Conservation (phyloP, 2,888 invertebrate genomes). For the Anaspis maculata region DNA sequence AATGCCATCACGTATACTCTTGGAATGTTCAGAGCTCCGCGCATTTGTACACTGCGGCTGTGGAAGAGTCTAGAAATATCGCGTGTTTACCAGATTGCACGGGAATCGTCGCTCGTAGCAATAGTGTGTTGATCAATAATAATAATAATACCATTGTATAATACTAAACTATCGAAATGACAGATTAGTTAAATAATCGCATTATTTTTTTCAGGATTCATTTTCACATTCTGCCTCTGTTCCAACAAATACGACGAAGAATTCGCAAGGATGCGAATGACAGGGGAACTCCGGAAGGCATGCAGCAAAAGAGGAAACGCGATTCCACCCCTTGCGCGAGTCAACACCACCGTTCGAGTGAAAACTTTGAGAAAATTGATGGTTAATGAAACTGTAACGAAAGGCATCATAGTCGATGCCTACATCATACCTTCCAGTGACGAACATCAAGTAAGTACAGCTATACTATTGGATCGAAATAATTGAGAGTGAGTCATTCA, state of each 20-base stretch:
- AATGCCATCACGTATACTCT: too few relatives aligned
- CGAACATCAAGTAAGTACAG: constrained; percentile 70
- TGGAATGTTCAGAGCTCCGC: too few relatives aligned
- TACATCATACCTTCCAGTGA: constrained; percentile 72
- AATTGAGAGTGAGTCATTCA: too few relatives aligned
- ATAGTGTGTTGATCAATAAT: too few relatives aligned
- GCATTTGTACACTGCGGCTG: too few relatives aligned
- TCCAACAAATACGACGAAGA: constrained; percentile 9
- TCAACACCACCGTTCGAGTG: constrained; percentile 39
- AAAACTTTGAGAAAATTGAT: constrained; percentile 43
- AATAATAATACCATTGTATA: too few relatives aligned
- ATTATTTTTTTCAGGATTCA: constrained; percentile 16
- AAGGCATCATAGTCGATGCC: constrained; percentile 52
- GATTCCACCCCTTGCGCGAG: constrained; percentile 40
- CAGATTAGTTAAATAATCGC: too few relatives aligned
- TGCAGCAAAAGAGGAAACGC: constrained; percentile 32
- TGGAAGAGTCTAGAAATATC: too few relatives aligned
- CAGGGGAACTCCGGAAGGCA: constrained; percentile 34
- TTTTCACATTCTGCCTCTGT: constrained; percentile 10
- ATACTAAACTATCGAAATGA: too few relatives aligned
- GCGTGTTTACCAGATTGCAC: too few relatives aligned
- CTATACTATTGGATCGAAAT: too few relatives aligned
- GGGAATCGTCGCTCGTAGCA: too few relatives aligned
- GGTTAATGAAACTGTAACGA: constrained; percentile 41
- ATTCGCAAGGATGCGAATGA: constrained; percentile 17